Evolutionary conservation across 2,113 vertebrate genomes (phyloP).

Genomic region (Telmatochromis sp.): DNA sequence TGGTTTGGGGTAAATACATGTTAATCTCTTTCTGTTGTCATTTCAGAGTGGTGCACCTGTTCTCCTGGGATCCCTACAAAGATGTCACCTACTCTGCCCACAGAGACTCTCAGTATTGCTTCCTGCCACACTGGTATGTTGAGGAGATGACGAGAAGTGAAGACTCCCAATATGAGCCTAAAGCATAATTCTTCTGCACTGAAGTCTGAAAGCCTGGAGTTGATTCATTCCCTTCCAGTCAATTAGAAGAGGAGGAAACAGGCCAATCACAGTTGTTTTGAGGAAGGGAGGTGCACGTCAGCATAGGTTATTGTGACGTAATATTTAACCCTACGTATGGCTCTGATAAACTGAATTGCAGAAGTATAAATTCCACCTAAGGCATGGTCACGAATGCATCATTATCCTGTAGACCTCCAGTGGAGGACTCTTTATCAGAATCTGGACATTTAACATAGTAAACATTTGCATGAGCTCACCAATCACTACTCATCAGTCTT

Average conservation of each 20-base stretch:
- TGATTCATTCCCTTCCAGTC: neutral
- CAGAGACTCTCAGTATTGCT: constrained; percentile 67
- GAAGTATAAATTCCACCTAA: neutral
- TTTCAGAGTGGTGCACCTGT: constrained; percentile 79
- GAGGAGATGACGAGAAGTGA: constrained; percentile 48
- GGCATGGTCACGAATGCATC: neutral
- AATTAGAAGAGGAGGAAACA: neutral
- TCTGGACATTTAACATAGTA: neutral
- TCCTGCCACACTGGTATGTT: constrained; percentile 81
- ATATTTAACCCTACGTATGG: neutral
- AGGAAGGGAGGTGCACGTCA: neutral
- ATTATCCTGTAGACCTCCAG: neutral
- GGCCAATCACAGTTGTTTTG: neutral
- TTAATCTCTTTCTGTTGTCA: neutral
- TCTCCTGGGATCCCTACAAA: constrained; percentile 77
- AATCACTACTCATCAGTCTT: neutral
- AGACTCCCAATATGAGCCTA: neutral
- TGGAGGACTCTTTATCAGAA: neutral
- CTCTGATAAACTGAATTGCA: neutral
- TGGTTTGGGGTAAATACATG: neutral
- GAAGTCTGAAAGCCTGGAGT: neutral
- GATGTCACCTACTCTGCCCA: constrained; percentile 79
- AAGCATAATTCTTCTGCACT: neutral
- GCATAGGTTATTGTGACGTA: neutral
- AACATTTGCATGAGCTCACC: neutral